Evolutionary conservation across 2,888 invertebrate genomes (phyloP).

Genomic region (Mimachlamys varia): DNA sequence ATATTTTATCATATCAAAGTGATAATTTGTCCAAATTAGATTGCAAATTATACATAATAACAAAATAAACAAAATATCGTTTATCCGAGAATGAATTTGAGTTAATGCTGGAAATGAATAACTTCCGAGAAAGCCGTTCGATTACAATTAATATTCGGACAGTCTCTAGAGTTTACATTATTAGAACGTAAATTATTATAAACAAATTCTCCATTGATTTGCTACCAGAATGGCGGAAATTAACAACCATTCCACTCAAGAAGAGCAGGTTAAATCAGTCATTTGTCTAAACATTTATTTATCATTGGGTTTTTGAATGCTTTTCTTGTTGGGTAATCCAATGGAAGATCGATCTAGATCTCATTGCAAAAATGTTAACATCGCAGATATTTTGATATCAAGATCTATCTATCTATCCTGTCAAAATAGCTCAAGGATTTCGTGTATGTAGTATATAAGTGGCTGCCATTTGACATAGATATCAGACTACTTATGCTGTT

Average conservation of each 20-base stretch:
- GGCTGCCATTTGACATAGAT: too few species aligned
- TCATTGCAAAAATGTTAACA: not conserved
- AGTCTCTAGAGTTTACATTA: not conserved
- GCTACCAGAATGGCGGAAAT: constrained; percentile 34
- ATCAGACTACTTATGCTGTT: too few species aligned
- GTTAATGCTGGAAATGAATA: not conserved
- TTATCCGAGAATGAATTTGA: not conserved
- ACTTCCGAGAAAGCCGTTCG: not conserved
- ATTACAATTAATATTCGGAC: not conserved
- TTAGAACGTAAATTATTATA: constrained; percentile 3
- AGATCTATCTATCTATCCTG: too few species aligned
- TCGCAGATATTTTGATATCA: not conserved
- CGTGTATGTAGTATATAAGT: too few species aligned
- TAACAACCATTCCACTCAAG: not conserved
- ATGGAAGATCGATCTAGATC: not conserved
- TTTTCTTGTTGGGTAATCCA: not conserved
- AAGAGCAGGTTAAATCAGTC: not conserved
- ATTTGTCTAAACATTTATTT: not conserved
- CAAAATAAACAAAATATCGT: not conserved
- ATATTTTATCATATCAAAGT: not conserved
- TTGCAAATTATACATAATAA: not conserved
- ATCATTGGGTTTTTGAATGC: not conserved
- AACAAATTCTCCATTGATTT: constrained; percentile 21
- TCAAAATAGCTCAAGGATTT: too few species aligned
- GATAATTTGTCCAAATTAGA: not conserved